Percentiles rank a stretch among this genome's conserved stretches.
Conservation (phyloP, 2,888 invertebrate species). For the Marronus borbonicus region DNA sequence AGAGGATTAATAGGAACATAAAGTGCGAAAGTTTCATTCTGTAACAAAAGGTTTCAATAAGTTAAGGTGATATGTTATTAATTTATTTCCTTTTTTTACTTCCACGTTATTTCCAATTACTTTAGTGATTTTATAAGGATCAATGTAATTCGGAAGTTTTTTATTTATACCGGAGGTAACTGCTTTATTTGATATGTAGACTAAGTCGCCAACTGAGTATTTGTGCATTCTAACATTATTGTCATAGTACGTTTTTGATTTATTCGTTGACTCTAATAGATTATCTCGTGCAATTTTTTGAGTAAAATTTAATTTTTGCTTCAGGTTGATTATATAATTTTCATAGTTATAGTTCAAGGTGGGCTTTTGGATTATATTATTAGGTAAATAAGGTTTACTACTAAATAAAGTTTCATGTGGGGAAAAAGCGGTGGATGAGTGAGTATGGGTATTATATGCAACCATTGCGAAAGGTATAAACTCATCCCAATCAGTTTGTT, state of each 20-base stretch:
- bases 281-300: not conserved
- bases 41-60: too few relatives aligned
- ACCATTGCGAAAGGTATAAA: too few relatives aligned
- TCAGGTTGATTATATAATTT: not conserved
- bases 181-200: not conserved
- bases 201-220: not conserved
- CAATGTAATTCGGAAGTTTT: not conserved
- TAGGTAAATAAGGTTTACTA: not conserved
- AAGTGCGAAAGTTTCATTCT: too few relatives aligned
- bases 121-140: not conserved
- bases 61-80: too few relatives aligned
- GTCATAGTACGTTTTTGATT: not conserved
- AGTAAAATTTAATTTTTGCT: not conserved
- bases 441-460: too few relatives aligned
- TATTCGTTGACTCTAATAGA: not conserved
- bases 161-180: not conserved
- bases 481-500: too few relatives aligned
- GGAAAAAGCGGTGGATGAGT: not conserved
- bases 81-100: too few relatives aligned
- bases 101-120: too few relatives aligned
- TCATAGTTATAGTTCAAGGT: not conserved
- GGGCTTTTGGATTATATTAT: not conserved
- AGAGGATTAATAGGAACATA: too few relatives aligned
- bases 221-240: not conserved
- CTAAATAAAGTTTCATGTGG: not conserved